Conservation (phyloP, 2,113 vertebrate species). For the Xenopus laevis region DNA sequence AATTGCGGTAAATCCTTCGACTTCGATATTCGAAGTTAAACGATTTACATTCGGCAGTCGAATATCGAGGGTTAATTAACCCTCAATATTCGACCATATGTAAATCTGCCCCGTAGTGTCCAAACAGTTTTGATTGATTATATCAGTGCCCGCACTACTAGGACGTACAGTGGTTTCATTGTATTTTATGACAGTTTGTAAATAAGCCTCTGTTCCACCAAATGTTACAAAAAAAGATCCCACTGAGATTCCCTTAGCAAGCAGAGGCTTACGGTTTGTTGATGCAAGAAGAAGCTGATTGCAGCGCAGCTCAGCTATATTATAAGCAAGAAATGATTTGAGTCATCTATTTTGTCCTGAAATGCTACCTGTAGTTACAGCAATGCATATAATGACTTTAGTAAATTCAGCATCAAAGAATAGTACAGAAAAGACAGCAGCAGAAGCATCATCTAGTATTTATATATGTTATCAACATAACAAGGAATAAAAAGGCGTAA, state of each 20-base stretch:
- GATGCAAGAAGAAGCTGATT: conserved; percentile 69
- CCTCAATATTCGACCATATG: too few species aligned
- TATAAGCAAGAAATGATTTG: conserved; percentile 77
- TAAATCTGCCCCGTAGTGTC: too few species aligned
- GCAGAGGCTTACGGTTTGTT: conserved; percentile 67
- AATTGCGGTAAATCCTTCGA: too few species aligned
- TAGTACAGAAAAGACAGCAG: conserved; percentile 84
- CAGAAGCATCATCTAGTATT: conserved; percentile 80
- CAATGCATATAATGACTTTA: conserved; percentile 75
- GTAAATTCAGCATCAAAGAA: conserved; percentile 76
- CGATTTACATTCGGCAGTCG: too few species aligned
- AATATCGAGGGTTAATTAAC: too few species aligned
- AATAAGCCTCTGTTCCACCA: conserved; percentile 54
- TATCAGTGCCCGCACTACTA: conserved; percentile 70
- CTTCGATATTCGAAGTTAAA: too few species aligned
- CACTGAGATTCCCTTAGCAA: conserved; percentile 68
- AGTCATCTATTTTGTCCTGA: conserved; percentile 82
- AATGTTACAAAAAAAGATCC: conserved; percentile 59
- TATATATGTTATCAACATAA: conserved; percentile 83
- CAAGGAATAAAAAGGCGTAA: conserved; percentile 79
- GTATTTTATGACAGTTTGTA: conserved; percentile 57
- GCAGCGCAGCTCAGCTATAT: conserved; percentile 71
- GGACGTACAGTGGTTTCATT: conserved; percentile 64
- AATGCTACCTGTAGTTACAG: conserved; percentile 80
- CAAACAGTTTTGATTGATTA: conserved; percentile 60